Evolutionary conservation across 2,888 invertebrate species (phyloP).

Genomic region (Drosophila emarginata): DNA sequence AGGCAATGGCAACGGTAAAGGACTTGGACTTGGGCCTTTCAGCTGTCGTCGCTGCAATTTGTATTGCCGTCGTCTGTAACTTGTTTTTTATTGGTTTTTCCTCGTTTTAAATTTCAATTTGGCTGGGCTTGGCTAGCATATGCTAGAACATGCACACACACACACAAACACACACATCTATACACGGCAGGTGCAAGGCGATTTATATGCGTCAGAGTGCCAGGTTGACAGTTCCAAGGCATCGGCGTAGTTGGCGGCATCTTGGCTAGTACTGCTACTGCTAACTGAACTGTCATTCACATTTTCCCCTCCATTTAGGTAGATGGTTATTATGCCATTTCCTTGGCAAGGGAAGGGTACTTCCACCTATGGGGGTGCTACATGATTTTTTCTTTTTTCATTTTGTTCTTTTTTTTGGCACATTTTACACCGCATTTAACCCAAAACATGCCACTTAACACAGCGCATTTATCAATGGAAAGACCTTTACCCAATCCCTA

Average conservation of each 20-base stretch:
- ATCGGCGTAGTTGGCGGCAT: conserved; percentile 31
- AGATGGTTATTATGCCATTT: conserved; percentile 57
- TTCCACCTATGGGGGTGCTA: neutral
- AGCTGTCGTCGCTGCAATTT: conserved; percentile 80
- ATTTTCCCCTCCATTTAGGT: conserved; percentile 7
- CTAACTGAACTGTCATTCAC: conserved; percentile 79
- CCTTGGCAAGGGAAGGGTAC: conserved; percentile 15
- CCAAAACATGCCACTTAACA: conserved; percentile 68
- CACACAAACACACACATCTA: conserved; percentile 26
- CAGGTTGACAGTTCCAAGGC: conserved; percentile 56
- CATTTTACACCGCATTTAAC: conserved; percentile 69
- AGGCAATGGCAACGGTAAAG: too few relatives aligned
- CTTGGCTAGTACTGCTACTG: conserved; percentile 35
- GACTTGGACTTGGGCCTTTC: conserved; percentile 48
- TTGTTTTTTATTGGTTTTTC: conserved; percentile 78
- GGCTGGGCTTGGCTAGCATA: conserved; percentile 49
- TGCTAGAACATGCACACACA: conserved; percentile 52
- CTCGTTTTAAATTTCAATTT: conserved; percentile 79
- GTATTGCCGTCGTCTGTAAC: conserved; percentile 69
- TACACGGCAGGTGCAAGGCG: conserved; percentile 63
- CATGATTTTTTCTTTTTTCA: neutral
- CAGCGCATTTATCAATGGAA: conserved; percentile 63
- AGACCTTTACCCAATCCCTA: neutral
- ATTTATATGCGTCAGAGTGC: conserved; percentile 76
- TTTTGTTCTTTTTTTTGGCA: conserved; percentile 5